Conservation (phyloP, 64 coral and sea anemone genomes). For the Hydrozoanthus tunicans region DNA sequence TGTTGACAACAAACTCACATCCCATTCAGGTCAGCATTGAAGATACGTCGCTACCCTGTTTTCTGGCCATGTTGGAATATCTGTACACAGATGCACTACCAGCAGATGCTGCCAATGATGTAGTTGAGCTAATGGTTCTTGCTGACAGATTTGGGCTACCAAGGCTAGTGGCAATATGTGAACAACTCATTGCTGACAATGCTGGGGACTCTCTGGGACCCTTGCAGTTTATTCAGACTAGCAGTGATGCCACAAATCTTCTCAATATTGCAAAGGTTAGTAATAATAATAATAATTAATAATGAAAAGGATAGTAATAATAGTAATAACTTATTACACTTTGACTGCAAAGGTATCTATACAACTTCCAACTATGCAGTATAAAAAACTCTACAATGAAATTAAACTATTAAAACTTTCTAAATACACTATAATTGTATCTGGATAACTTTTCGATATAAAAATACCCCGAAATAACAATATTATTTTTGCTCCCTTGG, state of each 20-base stretch:
- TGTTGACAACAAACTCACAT: not conserved
- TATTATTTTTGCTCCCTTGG: too few relatives aligned
- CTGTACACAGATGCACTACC: constrained; percentile 75
- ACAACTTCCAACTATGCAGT: too few relatives aligned
- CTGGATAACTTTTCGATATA: too few relatives aligned
- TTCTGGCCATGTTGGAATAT: constrained; percentile 70
- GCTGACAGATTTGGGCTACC: constrained; percentile 79
- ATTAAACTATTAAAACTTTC: too few relatives aligned
- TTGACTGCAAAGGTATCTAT: too few relatives aligned
- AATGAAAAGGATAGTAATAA: too few relatives aligned
- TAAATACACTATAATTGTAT: too few relatives aligned
- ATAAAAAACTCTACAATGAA: too few relatives aligned
- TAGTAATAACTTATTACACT: too few relatives aligned
- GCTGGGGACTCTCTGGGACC: constrained; percentile 57
- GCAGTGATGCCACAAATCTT: constrained; percentile 54
- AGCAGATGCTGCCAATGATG: constrained; percentile 17
- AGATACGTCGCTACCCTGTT: constrained; percentile 60
- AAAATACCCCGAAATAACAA: too few relatives aligned
- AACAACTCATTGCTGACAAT: constrained; percentile 53
- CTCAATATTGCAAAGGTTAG: constrained; percentile 43
- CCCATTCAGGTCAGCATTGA: constrained; percentile 62
- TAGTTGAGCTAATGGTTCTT: constrained; percentile 66
- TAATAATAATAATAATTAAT: not conserved
- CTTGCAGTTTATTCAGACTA: constrained; percentile 48
- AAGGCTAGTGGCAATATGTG: constrained; percentile 71